Base-by-base conservation (phyloP, 2,888 invertebrate genomes). In the Coelinius sp. region DNA sequence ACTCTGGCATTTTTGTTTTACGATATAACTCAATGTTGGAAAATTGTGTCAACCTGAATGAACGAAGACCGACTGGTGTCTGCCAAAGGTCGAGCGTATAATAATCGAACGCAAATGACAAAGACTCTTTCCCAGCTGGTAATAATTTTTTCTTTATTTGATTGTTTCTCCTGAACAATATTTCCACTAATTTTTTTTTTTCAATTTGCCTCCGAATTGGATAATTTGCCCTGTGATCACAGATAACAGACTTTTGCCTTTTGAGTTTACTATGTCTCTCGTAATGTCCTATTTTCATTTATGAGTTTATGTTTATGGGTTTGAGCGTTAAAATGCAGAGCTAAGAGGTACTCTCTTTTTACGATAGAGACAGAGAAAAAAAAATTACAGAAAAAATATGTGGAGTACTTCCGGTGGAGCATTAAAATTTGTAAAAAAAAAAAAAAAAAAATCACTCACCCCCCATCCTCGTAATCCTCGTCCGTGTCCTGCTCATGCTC, bases 381-480 rank as follows among this genome's bases (percentile, higher is more conserved):
- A 49, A 49, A 49, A 4, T 3, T 22, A 10, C 31, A 46, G 5
- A 0, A 0, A 3, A 3, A 3, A 17, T 17, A 8, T 38, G 10
- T 38, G 10, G n/a, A 38, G n/a, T n/a, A n/a, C n/a, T n/a, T n/a
- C n/a, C n/a, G n/a, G n/a, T n/a, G n/a, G n/a, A n/a, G n/a, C n/a
- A n/a, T n/a, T n/a, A n/a, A n/a, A n/a, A n/a, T n/a, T 46, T 17
- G 14, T 46, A 2, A 17, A 49, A 8, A 22, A 49, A 20, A 6
- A 22, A 2, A 27, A 41, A 22, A 22, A 1, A 24, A 41, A 63
- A 38, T 49, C 22, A 59, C 82, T 82, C 75, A 82, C 82, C 82
- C 83, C 72, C 80, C 81, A 20, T 68, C 69, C 22, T 68, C 68
- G 17, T 53, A 67, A 44, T 77, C 76, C 17, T 75, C 73, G 14